Evolutionary conservation across 2,888 invertebrate species (phyloP).

Genomic region (Ceraclea dissimilis): DNA sequence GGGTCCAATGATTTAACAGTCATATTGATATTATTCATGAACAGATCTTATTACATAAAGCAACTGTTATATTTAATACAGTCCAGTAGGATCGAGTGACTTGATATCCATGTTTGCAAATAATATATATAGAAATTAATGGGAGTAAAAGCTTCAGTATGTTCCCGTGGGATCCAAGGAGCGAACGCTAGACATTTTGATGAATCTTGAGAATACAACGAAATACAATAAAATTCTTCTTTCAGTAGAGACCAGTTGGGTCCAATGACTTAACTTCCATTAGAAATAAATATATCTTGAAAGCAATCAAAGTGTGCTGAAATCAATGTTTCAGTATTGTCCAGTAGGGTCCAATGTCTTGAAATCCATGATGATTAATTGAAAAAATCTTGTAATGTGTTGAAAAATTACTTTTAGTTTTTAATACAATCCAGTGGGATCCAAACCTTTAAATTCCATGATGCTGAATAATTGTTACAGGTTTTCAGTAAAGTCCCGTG

Average conservation of each 20-base stretch:
- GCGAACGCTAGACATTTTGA: background rate
- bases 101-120: constrained; percentile 12
- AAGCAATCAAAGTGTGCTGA: background rate
- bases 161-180: constrained; percentile 20
- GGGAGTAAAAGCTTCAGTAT: constrained; percentile 8
- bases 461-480: constrained; percentile 1
- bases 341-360: constrained; percentile 17
- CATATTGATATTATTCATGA: constrained; percentile 4
- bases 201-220: background rate
- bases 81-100: constrained; percentile 17
- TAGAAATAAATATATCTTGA: background rate
- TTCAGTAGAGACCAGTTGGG: constrained; percentile 21
- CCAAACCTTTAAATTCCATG: constrained; percentile 11
- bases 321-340: constrained; percentile 6
- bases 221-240: background rate
- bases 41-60: background rate
- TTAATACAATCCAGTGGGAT: constrained; percentile 18
- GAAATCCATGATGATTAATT: constrained; percentile 12
- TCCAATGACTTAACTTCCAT: constrained; percentile 15
- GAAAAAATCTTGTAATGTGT: background rate
- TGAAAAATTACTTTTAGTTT: background rate
- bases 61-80: constrained; percentile 12
- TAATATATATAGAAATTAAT: background rate
- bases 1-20: constrained; percentile 21
- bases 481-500: constrained; percentile 15